Evolutionary conservation across 2,888 invertebrate species (phyloP).

Genomic region (Barypeithes pellucidus): DNA sequence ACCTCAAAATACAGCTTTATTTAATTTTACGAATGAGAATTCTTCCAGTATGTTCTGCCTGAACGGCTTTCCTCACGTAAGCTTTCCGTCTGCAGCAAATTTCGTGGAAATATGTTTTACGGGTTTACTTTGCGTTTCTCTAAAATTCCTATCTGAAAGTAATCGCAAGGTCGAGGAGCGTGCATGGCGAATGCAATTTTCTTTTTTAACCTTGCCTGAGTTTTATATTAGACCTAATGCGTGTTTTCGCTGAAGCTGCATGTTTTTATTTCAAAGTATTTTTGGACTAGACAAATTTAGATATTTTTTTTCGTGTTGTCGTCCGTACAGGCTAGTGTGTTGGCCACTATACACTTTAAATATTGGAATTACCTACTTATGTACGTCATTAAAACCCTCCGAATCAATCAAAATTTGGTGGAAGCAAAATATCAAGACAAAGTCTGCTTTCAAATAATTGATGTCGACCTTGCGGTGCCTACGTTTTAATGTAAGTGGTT

Average conservation of each 20-base stretch:
- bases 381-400: too few relatives aligned
- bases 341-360: too few relatives aligned
- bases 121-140: not conserved
- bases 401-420: too few relatives aligned
- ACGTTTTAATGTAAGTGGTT: too few relatives aligned
- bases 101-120: not conserved
- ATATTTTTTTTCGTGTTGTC: too few relatives aligned
- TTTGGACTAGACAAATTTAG: too few relatives aligned
- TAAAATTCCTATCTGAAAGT: not conserved
- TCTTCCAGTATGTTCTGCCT: not conserved
- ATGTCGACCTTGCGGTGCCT: too few relatives aligned
- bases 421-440: too few relatives aligned
- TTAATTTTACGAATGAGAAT: not conserved
- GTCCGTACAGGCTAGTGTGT: too few relatives aligned
- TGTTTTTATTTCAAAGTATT: not conserved
- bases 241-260: not conserved
- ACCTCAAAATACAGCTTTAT: not conserved
- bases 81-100: not conserved
- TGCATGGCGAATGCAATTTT: slow-evolving; percentile 2
- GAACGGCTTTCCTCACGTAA: not conserved
- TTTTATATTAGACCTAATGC: not conserved
- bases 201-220: not conserved
- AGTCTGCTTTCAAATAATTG: too few relatives aligned
- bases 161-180: not conserved
- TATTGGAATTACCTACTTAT: too few relatives aligned